A percentile compares a stretch with the other conserved stretches of the same genome.
Conservation (phyloP, 2,113 vertebrate genomes). For the Tupaia chinensis region DNA sequence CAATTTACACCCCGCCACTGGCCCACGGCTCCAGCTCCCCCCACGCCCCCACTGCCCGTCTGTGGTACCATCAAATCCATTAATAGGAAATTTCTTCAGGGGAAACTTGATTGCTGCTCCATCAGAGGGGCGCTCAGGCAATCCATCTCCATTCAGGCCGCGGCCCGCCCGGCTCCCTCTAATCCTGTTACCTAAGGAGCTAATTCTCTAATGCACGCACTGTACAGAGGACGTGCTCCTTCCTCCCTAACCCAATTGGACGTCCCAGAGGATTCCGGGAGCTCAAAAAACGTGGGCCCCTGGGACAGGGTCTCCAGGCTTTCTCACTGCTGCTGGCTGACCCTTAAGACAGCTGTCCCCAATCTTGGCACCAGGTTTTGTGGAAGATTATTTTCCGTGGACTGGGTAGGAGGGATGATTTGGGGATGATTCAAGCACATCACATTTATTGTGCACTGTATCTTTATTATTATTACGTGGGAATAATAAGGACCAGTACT, state of each 20-base stretch:
- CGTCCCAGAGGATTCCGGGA: constrained; percentile 25
- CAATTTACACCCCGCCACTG: constrained; percentile 81
- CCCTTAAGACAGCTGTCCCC: too few species aligned
- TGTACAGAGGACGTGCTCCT: constrained; percentile 32
- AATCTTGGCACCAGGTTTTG: too few species aligned
- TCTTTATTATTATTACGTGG: too few species aligned
- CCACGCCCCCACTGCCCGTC: not conserved
- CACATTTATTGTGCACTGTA: too few species aligned
- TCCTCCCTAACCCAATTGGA: constrained; percentile 53
- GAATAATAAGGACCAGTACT: too few species aligned
- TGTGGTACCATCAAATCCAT: constrained; percentile 74
- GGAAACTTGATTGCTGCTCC: constrained; percentile 70
- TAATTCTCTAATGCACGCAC: constrained; percentile 73
- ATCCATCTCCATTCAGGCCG: constrained; percentile 59
- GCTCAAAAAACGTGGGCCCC: not conserved
- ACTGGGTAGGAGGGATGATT: too few species aligned
- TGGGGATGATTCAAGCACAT: too few species aligned
- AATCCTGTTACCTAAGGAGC: constrained; percentile 76
- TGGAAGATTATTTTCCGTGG: too few species aligned
- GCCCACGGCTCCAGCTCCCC: constrained; percentile 68
- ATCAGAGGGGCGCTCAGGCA: constrained; percentile 12
- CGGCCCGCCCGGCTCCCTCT: constrained; percentile 65
- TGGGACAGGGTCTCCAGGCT: constrained; percentile 1
- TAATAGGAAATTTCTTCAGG: constrained; percentile 77
- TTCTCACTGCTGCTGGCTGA: too few species aligned